These are phyloP conservation scores for Drosophila teissieri DNA, from an alignment of 1,140 invertebrate species.

Conservation along the genomic window DNA sequence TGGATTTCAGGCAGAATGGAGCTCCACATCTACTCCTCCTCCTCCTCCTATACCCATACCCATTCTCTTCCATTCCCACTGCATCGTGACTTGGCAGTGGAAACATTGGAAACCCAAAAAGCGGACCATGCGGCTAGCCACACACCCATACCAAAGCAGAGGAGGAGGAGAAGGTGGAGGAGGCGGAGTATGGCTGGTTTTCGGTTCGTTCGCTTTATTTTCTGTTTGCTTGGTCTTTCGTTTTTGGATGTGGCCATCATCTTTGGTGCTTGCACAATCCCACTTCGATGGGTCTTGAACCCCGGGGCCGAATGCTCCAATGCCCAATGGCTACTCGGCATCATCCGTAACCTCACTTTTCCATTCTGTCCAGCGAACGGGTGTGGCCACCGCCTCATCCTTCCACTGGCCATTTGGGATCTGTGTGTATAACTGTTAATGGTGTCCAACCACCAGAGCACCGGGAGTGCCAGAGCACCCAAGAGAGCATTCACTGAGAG, in stretches of 20 bases:
- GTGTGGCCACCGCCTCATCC: conserved; percentile 38
- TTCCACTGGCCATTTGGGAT: conserved; percentile 18
- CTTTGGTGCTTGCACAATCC: conserved; percentile 42
- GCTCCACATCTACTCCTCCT: conserved; percentile 4
- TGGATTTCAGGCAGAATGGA: conserved; percentile 24
- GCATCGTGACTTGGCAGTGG: conserved; percentile 52
- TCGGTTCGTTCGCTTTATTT: conserved; percentile 6
- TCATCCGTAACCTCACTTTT: conserved; percentile 54
- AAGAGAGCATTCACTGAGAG: conserved; percentile 27
- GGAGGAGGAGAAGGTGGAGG: conserved; percentile 5
- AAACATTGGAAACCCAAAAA: conserved; percentile 42
- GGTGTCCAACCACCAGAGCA: conserved; percentile 21
- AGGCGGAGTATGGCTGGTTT: conserved; percentile 34
- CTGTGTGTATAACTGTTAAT: conserved; percentile 48
- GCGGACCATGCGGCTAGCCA: conserved; percentile 38
- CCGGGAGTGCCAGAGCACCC: conserved; percentile 7
- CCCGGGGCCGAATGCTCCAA: background rate
- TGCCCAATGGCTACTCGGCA: conserved; percentile 17
- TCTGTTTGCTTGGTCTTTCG: conserved; percentile 2
- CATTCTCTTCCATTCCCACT: conserved; percentile 9
- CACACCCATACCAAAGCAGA: conserved; percentile 23
- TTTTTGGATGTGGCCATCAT: conserved; percentile 46
- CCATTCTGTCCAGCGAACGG: conserved; percentile 23
- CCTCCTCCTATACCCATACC: conserved; percentile 1
- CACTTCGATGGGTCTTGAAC: background rate